Base-by-base conservation (phyloP, 2,113 vertebrate genomes). In the Pogonocichla stellata region DNA sequence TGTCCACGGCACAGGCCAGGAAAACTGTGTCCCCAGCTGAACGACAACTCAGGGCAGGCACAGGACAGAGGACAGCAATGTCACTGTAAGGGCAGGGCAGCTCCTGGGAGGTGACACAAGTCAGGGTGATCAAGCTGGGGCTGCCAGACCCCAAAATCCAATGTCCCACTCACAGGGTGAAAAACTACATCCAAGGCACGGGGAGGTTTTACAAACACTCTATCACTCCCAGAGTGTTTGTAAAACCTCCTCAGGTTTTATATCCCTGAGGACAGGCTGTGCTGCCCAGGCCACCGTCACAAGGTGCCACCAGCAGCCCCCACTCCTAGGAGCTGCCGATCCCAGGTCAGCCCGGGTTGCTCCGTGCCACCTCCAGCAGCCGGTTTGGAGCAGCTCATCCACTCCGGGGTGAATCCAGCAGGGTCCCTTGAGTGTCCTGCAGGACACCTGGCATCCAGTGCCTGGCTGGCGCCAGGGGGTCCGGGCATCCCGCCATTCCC, bases 11-110 rank as follows among this genome's bases (percentile, higher is more conserved):
- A 36, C 8, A 43, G 28, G 11, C n/a, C 16, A 25, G 47, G 43
- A 43, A 42, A 43, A n/a, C 47, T 1, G 0, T 10, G 9, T 31
- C 17, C 13, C 47, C 0, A 0, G 31, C 22, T 13, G 25, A 73
- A 65, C 1, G 5, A 12, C 33, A 47, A 19, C 38, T n/a, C 67
- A 80, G 28, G 31, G 34, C 15, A 54, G 48, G 48, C 40, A 79
- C 18, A 26, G 43, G 26, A 24, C 43, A 64, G 50, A 28, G 51
- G 9, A 51, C 43, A 45, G 36, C 50, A 78, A 25, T 38, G 28
- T 45, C 45, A n/a, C 60, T 38, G 8, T 23, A 74, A 60, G 69
- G 24, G 45, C n/a, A 60, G 38, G 53, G 47, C 69, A 67, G 38
- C 16, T 53, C 53, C n/a, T 23, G 51, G 38, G 23, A 51, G 31